Evolutionary conservation across 2,888 invertebrate genomes (phyloP).

Genomic region (Lithophane socia): DNA sequence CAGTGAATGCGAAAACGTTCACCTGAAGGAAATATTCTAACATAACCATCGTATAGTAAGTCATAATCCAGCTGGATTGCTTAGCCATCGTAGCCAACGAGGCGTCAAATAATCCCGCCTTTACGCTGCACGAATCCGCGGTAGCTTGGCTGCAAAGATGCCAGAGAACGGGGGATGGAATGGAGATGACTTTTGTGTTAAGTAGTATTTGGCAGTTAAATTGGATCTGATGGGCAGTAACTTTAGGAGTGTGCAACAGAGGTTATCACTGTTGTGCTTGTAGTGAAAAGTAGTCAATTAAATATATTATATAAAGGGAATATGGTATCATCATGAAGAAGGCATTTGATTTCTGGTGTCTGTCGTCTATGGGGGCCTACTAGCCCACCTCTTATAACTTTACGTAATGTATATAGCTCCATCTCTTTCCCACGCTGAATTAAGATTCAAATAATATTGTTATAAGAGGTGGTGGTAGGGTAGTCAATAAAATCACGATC

Average conservation of each 20-base stretch:
- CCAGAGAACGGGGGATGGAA: slow-evolving; percentile 9
- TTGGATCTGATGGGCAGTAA: neutral
- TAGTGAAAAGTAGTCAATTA: no score
- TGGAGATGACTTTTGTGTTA: slow-evolving; percentile 16
- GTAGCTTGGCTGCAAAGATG: slow-evolving; percentile 66
- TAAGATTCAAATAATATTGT: no score
- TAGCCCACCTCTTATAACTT: no score
- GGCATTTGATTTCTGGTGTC: neutral
- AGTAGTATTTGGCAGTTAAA: neutral
- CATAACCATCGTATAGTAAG: slow-evolving; percentile 47
- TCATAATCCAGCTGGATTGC: slow-evolving; percentile 66
- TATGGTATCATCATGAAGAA: neutral
- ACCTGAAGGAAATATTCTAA: slow-evolving; percentile 46
- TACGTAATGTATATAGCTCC: no score
- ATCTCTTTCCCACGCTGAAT: no score
- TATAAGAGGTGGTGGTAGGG: no score
- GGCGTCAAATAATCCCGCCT: slow-evolving; percentile 73
- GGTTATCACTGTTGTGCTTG: no score
- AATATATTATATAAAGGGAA: no score
- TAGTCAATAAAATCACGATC: no score
- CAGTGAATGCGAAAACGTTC: slow-evolving; percentile 25
- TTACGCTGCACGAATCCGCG: slow-evolving; percentile 66
- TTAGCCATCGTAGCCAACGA: slow-evolving; percentile 68
- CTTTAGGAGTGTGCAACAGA: neutral
- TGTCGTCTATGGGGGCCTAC: no score